Evolutionary conservation across 2,888 invertebrate species (phyloP).

Genomic region (Sarcophaga caerulescens): DNA sequence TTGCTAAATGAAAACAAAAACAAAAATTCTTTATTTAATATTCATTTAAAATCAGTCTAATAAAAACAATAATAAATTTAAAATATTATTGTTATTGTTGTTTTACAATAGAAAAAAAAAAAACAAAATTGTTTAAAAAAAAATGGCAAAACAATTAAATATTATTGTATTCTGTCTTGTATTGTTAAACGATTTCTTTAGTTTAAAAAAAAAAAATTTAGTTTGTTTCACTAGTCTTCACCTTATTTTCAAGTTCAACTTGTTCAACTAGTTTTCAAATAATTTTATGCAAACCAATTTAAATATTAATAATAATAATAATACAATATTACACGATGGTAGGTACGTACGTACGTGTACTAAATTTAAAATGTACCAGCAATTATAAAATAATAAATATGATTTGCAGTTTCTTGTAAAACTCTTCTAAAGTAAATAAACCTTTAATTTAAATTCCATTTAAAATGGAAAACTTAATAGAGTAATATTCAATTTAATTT

Average conservation of each 20-base stretch:
- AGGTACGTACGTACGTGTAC: neutral
- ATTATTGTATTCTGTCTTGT: neutral
- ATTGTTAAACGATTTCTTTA: neutral
- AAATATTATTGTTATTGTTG: neutral
- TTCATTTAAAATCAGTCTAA: neutral
- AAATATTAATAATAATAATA: slow-evolving; percentile 20
- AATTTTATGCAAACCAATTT: slow-evolving; percentile 16
- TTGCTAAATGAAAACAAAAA: neutral
- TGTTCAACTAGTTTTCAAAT: slow-evolving; percentile 34
- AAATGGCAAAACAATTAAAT: neutral
- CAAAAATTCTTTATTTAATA: slow-evolving; percentile 2
- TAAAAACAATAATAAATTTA: neutral
- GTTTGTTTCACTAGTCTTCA: slow-evolving; percentile 27
- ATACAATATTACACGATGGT: too few species aligned
- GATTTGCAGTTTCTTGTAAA: too few species aligned
- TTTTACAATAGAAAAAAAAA: too few species aligned
- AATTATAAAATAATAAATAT: too few species aligned
- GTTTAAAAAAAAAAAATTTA: neutral
- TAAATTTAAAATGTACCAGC: too few species aligned
- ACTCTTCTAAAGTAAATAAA: too few species aligned
- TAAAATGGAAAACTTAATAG: too few species aligned
- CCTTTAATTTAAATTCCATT: too few species aligned
- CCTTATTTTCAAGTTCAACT: slow-evolving; percentile 63
- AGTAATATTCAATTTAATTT: too few species aligned
- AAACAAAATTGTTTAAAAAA: neutral